These are phyloP conservation scores for Buathra laborator DNA, from an alignment of 2,888 invertebrate genomes.

Conservation along the genomic window DNA sequence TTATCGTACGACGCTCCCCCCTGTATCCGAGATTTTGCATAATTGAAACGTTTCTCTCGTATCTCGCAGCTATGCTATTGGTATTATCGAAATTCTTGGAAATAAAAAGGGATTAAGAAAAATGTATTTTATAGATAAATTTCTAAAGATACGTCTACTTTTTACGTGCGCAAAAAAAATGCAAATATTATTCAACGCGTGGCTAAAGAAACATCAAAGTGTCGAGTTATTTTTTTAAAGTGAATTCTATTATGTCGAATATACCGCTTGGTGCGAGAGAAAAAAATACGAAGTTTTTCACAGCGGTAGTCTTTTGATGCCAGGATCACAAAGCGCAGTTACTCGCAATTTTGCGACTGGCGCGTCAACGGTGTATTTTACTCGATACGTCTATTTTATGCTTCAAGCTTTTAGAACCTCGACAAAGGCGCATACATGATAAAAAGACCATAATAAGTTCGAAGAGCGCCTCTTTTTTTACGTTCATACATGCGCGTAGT, in stretches of 20 bases:
- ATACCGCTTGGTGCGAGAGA: not conserved
- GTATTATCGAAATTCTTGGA: not conserved
- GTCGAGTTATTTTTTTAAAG: not conserved
- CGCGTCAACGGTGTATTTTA: not conserved
- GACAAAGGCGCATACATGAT: not conserved
- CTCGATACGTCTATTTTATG: conserved; percentile 14
- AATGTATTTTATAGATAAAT: too few species aligned
- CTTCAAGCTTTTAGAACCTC: conserved; percentile 15
- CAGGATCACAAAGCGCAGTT: not conserved
- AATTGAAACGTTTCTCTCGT: not conserved
- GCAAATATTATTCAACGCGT: not conserved
- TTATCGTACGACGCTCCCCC: not conserved
- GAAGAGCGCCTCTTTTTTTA: not conserved
- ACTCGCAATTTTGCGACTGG: not conserved
- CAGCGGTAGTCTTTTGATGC: not conserved
- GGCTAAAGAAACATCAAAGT: not conserved
- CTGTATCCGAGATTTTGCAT: not conserved
- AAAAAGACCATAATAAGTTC: conserved; percentile 8
- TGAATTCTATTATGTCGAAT: not conserved
- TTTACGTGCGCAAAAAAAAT: not conserved
- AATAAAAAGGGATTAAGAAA: not conserved
- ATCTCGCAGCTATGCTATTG: not conserved
- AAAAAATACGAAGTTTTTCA: not conserved
- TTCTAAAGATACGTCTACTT: too few species aligned
- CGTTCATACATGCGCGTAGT: not conserved